Evolutionary conservation across 2,888 invertebrate genomes (phyloP).

Genomic region (Synergus gifuensis): DNA sequence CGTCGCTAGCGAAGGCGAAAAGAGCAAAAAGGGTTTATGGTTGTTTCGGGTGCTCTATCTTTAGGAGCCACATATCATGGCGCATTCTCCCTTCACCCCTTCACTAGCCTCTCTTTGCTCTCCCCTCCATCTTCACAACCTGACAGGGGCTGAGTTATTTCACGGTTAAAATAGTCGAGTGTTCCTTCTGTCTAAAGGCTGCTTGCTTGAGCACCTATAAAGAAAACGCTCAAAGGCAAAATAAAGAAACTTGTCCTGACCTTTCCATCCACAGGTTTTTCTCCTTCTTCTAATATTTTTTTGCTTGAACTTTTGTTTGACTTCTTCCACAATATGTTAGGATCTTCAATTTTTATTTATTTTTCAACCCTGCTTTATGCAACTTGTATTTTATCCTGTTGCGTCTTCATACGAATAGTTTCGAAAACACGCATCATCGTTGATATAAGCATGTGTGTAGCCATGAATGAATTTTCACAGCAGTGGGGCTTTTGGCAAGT

Average conservation of each 20-base stretch:
- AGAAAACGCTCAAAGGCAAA: conserved; percentile 48
- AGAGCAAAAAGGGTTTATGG: conserved; percentile 66
- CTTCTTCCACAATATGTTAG: neutral
- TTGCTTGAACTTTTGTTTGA: conserved; percentile 13
- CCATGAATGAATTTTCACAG: conserved; percentile 55
- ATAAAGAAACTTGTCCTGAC: conserved; percentile 49
- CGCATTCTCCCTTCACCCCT: conserved; percentile 55
- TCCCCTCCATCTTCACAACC: conserved; percentile 53
- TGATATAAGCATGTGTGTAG: conserved; percentile 43
- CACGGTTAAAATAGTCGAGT: conserved; percentile 75
- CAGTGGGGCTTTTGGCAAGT: conserved; percentile 48
- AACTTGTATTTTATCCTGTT: neutral
- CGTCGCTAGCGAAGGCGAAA: conserved; percentile 2
- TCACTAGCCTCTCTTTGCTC: conserved; percentile 6
- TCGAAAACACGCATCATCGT: conserved; percentile 43
- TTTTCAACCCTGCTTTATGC: neutral
- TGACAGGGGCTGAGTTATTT: conserved; percentile 72
- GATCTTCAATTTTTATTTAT: neutral
- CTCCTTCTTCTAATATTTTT: conserved; percentile 42
- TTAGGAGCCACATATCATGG: conserved; percentile 72
- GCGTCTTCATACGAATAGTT: conserved; percentile 44
- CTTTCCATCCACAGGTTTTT: conserved; percentile 45
- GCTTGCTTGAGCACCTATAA: conserved; percentile 42
- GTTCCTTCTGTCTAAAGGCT: conserved; percentile 58
- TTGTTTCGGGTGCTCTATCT: conserved; percentile 73